phyloP scores from a whole-genome alignment of 2,888 invertebrate genomes.

The Plagodis dolabraria region DNA sequence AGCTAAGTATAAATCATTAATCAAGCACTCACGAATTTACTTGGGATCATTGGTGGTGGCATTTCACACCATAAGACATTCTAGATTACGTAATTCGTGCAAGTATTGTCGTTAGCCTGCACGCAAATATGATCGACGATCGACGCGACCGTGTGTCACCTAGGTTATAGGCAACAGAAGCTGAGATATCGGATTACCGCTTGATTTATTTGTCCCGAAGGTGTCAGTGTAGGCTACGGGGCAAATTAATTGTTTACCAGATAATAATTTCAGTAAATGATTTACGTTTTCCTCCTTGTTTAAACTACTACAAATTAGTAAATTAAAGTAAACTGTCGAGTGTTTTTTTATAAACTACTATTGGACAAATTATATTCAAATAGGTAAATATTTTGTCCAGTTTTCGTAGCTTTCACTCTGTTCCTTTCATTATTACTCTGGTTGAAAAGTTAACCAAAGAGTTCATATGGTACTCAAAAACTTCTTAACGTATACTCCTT shows the following conservation, averaged over 20 bases:
- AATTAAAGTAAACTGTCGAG: neutral
- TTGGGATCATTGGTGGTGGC: too few relatives aligned
- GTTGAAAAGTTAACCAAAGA: too few relatives aligned
- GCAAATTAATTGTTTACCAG: slow-evolving; percentile 62
- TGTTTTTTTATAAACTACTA: too few relatives aligned
- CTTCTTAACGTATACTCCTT: too few relatives aligned
- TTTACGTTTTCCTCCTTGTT: slow-evolving; percentile 35
- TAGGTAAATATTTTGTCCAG: too few relatives aligned
- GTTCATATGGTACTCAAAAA: too few relatives aligned
- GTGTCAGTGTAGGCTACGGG: slow-evolving; percentile 53
- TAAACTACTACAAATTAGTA: neutral
- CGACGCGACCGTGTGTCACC: slow-evolving; percentile 38
- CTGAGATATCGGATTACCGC: slow-evolving; percentile 56
- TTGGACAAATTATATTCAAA: too few relatives aligned
- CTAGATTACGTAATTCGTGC: too few relatives aligned
- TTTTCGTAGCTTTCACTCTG: too few relatives aligned
- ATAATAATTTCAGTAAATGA: slow-evolving; percentile 59
- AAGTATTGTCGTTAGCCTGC: too few relatives aligned
- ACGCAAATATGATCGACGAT: slow-evolving; percentile 13
- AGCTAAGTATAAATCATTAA: slow-evolving; percentile 1
- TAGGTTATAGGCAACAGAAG: slow-evolving; percentile 45
- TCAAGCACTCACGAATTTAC: neutral
- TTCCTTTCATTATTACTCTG: too few relatives aligned
- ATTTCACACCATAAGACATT: too few relatives aligned
- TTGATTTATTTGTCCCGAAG: slow-evolving; percentile 62